Evolutionary conservation across 2,888 invertebrate species (phyloP).

Genomic region (Scrobipalpa costella): DNA sequence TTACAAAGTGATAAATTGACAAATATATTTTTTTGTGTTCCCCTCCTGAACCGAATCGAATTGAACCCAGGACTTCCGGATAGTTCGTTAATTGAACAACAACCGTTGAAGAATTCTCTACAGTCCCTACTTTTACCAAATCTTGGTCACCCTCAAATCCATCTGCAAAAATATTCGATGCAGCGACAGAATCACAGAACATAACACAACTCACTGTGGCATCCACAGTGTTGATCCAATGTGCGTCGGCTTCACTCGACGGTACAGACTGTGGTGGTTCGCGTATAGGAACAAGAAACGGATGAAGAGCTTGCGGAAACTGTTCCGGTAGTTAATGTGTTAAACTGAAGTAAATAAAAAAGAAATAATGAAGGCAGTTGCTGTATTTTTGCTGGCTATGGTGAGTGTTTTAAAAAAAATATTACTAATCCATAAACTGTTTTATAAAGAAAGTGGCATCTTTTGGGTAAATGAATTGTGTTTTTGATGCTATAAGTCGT

Average conservation of each 20-base stretch:
- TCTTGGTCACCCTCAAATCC: conserved; percentile 2
- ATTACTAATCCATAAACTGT: too few species aligned
- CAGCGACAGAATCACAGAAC: background rate
- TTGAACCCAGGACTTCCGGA: too few species aligned
- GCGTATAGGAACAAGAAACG: conserved; percentile 45
- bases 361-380: background rate
- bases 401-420: background rate
- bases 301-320: conserved; percentile 38
- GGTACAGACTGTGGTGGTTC: conserved; percentile 57
- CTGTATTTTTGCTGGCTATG: conserved; percentile 1
- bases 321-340: conserved; percentile 36
- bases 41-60: too few species aligned
- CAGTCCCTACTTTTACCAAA: background rate
- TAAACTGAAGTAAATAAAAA: too few species aligned
- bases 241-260: conserved; percentile 62
- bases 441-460: too few species aligned
- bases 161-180: background rate
- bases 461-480: too few species aligned
- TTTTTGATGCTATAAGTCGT: too few species aligned
- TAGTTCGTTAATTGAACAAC: too few species aligned
- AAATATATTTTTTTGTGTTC: too few species aligned
- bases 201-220: conserved; percentile 1
- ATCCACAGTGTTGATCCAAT: conserved; percentile 49
- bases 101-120: too few species aligned
- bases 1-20: too few species aligned